These are phyloP conservation scores for Phaonia tiefii DNA, from an alignment of 2,888 invertebrate species.

Conservation along the genomic window DNA sequence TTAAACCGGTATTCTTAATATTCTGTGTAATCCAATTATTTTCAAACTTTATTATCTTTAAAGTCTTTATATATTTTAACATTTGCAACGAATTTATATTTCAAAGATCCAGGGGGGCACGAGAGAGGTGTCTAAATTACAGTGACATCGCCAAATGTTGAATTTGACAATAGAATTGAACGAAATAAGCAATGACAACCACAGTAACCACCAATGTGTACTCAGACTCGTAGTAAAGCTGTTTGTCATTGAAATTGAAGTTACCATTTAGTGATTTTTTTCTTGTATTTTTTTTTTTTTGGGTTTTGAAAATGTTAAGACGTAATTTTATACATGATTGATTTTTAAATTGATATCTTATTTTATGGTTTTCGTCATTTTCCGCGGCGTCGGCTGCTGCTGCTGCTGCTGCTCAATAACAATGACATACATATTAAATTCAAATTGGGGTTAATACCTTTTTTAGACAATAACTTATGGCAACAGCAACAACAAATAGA, in stretches of 20 bases:
- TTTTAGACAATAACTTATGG: neutral
- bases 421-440: constrained; percentile 41
- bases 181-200: constrained; percentile 12
- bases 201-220: neutral
- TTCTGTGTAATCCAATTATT: too few relatives aligned
- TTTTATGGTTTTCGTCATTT: neutral
- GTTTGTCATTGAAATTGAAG: constrained; percentile 52
- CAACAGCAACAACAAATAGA: too few relatives aligned
- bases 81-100: neutral
- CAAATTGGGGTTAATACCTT: constrained; percentile 47
- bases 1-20: too few relatives aligned
- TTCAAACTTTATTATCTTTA: too few relatives aligned
- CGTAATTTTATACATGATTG: constrained; percentile 62
- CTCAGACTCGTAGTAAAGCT: constrained; percentile 9
- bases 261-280: neutral
- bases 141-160: constrained; percentile 24
- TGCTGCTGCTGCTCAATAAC: constrained; percentile 2
- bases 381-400: neutral
- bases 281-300: constrained; percentile 26
- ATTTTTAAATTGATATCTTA: constrained; percentile 52
- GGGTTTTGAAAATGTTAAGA: constrained; percentile 39
- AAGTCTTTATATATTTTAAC: too few relatives aligned
- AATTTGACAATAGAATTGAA: constrained; percentile 17
- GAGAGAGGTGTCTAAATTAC: too few relatives aligned
- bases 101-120: neutral